Conservation (phyloP, 2,113 vertebrate genomes). For the Xenus cinereus region DNA sequence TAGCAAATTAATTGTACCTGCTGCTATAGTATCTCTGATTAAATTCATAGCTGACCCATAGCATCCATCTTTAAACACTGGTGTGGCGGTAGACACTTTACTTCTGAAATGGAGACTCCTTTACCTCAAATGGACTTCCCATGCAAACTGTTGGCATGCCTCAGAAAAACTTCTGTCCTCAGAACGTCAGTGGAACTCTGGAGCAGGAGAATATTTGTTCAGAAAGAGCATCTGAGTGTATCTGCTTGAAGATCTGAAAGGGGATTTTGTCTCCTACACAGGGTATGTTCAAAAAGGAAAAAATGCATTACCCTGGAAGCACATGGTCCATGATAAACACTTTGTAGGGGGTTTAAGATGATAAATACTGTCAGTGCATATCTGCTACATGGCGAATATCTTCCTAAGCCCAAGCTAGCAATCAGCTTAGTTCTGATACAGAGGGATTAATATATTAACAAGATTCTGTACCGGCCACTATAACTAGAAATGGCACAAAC, state of each 20-base stretch:
- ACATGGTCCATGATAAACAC: neutral
- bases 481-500: neutral
- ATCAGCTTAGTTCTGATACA: slow-evolving; percentile 47
- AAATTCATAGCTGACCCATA: neutral
- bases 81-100: neutral
- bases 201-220: neutral
- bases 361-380: slow-evolving; percentile 29
- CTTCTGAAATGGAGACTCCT: neutral
- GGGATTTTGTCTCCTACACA: neutral
- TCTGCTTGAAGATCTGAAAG: neutral
- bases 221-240: neutral
- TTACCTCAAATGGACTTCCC: neutral
- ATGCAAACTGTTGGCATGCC: neutral
- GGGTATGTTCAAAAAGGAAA: neutral
- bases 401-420: slow-evolving; percentile 32
- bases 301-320: neutral
- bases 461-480: neutral
- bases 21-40: neutral
- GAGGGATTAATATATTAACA: slow-evolving; percentile 30
- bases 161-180: neutral
- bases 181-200: neutral
- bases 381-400: slow-evolving; percentile 27
- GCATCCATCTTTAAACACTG: neutral
- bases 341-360: neutral
- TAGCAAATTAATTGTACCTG: neutral